Evolutionary conservation across 2,797 vertebrate genomes (phyloP).

Genomic region (Jordanella pulchra): DNA sequence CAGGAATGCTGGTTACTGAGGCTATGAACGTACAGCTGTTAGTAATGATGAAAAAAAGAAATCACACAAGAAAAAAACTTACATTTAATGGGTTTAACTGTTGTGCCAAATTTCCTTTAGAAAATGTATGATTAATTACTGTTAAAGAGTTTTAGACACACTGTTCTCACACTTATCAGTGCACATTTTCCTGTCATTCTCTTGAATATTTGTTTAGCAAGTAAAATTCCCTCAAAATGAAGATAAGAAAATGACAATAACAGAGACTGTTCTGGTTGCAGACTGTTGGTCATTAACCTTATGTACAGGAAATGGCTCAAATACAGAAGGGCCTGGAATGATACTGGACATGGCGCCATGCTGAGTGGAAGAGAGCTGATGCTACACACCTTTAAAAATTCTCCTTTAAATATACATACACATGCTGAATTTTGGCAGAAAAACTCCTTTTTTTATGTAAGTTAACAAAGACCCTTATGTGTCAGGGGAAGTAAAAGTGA

Average conservation of each 20-base stretch:
- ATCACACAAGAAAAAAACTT: not conserved
- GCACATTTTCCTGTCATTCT: not conserved
- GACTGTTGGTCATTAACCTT: not conserved
- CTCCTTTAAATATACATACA: not conserved
- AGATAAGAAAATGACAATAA: not conserved
- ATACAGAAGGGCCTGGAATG: not conserved
- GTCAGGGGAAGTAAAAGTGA: not conserved
- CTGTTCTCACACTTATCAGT: not conserved
- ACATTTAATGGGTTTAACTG: not conserved
- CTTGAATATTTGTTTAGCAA: not conserved
- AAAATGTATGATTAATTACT: not conserved
- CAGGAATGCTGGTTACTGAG: too few species aligned
- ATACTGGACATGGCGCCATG: not conserved
- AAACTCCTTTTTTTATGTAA: too few species aligned
- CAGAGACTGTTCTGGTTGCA: not conserved
- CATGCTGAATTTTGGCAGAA: not conserved
- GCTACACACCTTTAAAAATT: not conserved
- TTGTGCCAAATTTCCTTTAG: not conserved
- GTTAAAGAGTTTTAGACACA: not conserved
- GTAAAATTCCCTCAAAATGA: not conserved
- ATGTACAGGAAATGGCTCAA: not conserved
- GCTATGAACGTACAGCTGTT: too few species aligned
- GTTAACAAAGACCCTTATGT: conserved; percentile 54
- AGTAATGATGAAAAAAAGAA: not conserved
- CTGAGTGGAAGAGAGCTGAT: not conserved